Evolutionary conservation across 2,113 vertebrate genomes (phyloP).

Genomic region (Pangasianodon gigas): DNA sequence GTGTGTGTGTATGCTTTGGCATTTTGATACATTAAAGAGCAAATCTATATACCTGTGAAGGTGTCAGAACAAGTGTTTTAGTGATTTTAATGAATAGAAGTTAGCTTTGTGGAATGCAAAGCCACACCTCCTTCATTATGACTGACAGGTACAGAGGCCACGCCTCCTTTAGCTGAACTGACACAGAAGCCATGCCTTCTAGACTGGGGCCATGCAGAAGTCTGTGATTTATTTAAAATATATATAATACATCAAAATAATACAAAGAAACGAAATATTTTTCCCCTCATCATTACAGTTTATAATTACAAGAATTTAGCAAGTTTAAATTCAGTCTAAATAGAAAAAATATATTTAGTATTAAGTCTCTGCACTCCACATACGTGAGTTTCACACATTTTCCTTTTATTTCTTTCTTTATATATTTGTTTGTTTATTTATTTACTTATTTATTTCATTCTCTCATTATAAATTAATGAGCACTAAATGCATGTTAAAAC

Average conservation of each 20-base stretch:
- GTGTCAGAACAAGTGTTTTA: not conserved
- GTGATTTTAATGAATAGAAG: not conserved
- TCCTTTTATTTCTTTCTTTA: not conserved
- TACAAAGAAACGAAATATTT: not conserved
- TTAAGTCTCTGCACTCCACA: not conserved
- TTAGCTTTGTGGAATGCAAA: not conserved
- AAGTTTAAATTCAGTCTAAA: not conserved
- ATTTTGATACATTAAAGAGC: not conserved
- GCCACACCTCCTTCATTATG: not conserved
- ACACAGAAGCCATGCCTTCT: not conserved
- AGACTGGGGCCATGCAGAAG: not conserved
- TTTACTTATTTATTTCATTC: not conserved
- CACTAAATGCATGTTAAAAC: not conserved
- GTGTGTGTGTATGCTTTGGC: not conserved
- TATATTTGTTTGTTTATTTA: not conserved
- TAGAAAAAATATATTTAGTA: not conserved
- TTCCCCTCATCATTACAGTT: not conserved
- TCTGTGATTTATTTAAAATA: no score
- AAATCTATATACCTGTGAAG: not conserved
- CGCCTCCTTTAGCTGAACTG: not conserved
- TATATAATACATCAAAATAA: not conserved
- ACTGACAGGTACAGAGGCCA: not conserved
- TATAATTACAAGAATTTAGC: not conserved
- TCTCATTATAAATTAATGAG: not conserved
- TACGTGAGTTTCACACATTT: not conserved